Conservation (phyloP, 35 echinoderm and acorn worm genomes). For the Heliocidaris tuberculata region DNA sequence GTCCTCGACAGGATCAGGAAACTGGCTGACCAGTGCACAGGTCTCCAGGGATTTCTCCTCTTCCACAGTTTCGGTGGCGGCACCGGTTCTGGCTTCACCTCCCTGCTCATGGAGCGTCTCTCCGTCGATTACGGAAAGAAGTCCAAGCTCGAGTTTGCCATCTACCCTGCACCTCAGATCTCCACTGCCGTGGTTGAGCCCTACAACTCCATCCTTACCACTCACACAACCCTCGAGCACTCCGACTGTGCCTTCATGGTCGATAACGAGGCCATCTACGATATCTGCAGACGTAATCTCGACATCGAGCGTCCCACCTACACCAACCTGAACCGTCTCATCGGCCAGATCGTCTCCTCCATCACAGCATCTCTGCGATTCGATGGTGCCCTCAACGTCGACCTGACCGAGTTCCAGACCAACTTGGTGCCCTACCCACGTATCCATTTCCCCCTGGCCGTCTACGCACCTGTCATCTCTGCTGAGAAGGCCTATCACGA, state of each 20-base stretch:
- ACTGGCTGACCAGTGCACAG: slow-evolving; percentile 65
- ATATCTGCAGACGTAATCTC: slow-evolving; percentile 79
- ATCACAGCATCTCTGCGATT: slow-evolving; percentile 84
- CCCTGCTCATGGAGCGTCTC: slow-evolving; percentile 62
- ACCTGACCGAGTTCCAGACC: slow-evolving; percentile 87
- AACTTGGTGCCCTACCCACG: slow-evolving; percentile 83
- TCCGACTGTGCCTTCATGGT: slow-evolving; percentile 92
- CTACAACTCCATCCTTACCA: not conserved
- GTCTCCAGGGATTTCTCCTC: slow-evolving; percentile 69
- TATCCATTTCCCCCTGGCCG: slow-evolving; percentile 81
- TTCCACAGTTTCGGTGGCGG: slow-evolving; percentile 63
- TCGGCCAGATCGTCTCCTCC: slow-evolving; percentile 77
- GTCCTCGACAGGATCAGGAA: slow-evolving; percentile 59
- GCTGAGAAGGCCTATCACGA: slow-evolving; percentile 88
- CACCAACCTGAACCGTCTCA: slow-evolving; percentile 79
- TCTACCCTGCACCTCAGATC: not conserved
- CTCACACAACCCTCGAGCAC: slow-evolving; percentile 62
- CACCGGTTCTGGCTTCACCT: slow-evolving; percentile 61
- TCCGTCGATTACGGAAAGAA: slow-evolving; percentile 67
- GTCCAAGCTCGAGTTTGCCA: not conserved
- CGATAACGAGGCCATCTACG: slow-evolving; percentile 86
- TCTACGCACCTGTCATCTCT: slow-evolving; percentile 81
- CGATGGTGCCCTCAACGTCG: slow-evolving; percentile 80
- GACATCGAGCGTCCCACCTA: slow-evolving; percentile 85
- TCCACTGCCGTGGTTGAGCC: not conserved